phyloP scores from a whole-genome alignment of 2,888 invertebrate genomes.

The Stenchaetothrips biformis region DNA sequence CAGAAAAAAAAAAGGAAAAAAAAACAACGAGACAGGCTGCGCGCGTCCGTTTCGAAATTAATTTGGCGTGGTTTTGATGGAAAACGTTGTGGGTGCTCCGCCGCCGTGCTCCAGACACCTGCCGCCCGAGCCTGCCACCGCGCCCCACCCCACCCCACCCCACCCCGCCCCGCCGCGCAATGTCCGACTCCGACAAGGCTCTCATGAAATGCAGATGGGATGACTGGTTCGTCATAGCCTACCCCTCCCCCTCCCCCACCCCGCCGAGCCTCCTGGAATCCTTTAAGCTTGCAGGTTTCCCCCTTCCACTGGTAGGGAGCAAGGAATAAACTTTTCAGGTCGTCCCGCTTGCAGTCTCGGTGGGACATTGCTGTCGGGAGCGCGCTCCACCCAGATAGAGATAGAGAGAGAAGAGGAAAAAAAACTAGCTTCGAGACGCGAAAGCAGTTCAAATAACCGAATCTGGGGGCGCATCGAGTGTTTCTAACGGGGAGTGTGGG shows the following conservation, averaged over 20 bases:
- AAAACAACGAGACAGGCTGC: too few relatives aligned
- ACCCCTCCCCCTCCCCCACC: neutral
- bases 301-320: neutral
- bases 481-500: too few relatives aligned
- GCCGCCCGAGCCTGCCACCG: neutral
- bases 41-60: too few relatives aligned
- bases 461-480: too few relatives aligned
- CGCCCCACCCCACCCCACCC: neutral
- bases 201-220: conserved; percentile 13
- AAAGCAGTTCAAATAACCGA: too few relatives aligned
- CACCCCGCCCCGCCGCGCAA: neutral
- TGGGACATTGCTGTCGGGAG: neutral
- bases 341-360: neutral
- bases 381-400: too few relatives aligned
- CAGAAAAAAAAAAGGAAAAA: too few relatives aligned
- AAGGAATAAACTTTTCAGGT: neutral
- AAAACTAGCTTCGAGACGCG: too few relatives aligned
- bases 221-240: neutral
- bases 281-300: neutral
- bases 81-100: too few relatives aligned
- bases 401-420: too few relatives aligned
- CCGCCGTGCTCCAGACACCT: neutral
- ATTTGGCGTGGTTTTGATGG: too few relatives aligned
- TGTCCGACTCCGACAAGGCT: neutral
- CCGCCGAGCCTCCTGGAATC: neutral